Conservation (phyloP, 2,113 vertebrate genomes). For the Typhlomys cinereus region DNA sequence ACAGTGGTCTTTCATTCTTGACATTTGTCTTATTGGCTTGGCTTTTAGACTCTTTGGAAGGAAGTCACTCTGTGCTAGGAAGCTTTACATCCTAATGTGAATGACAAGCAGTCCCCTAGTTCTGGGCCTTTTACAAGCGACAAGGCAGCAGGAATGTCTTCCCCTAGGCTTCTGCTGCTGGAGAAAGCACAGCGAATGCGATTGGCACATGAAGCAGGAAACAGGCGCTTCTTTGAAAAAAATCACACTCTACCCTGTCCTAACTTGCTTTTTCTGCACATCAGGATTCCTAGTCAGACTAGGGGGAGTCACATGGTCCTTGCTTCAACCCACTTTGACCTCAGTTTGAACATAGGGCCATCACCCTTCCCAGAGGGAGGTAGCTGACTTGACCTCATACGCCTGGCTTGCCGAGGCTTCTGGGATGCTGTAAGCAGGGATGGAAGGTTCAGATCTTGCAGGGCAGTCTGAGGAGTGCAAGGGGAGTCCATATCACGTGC, state of each 20-base stretch:
- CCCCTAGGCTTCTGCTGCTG: not conserved
- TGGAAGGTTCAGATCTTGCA: not conserved
- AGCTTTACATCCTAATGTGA: not conserved
- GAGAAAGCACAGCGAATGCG: not conserved
- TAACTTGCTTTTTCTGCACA: not conserved
- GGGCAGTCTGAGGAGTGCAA: not conserved
- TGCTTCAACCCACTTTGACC: not conserved
- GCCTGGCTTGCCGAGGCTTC: not conserved
- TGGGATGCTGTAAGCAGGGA: not conserved
- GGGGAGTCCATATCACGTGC: not conserved
- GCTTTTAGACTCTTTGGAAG: slow-evolving; percentile 13
- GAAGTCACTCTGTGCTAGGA: not conserved
- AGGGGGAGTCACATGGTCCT: not conserved
- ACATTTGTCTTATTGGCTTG: not conserved
- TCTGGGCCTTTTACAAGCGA: not conserved
- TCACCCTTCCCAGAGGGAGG: not conserved
- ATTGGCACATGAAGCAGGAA: not conserved
- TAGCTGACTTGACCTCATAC: not conserved
- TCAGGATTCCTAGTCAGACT: not conserved
- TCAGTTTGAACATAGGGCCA: not conserved
- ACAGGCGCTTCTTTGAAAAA: not conserved
- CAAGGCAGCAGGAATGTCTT: not conserved
- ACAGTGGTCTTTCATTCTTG: not conserved
- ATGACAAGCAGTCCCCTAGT: not conserved
- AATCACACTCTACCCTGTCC: not conserved